These are phyloP conservation scores for Odontamblyopus rebecca DNA, from an alignment of 2,797 vertebrate species.

Conservation along the genomic window DNA sequence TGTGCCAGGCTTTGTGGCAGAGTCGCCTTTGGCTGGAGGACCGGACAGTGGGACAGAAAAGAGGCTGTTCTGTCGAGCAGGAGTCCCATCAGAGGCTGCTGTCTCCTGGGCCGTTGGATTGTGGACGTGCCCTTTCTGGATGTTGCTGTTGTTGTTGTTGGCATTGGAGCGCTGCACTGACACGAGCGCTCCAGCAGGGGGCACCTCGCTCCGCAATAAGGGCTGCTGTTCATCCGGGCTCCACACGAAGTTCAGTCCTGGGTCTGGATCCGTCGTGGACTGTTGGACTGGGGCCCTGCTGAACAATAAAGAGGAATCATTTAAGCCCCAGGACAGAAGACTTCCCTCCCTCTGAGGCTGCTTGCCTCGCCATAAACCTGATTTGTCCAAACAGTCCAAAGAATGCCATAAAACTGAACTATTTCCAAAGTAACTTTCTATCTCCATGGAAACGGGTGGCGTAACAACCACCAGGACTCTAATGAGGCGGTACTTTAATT, in stretches of 20 bases:
- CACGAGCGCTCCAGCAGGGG: slow-evolving; percentile 53
- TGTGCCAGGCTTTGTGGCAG: neutral
- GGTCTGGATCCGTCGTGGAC: neutral
- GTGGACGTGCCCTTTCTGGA: slow-evolving; percentile 23
- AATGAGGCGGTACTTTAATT: no score
- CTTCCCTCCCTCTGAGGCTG: no score
- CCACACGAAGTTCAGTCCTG: slow-evolving; percentile 75
- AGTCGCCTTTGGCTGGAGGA: neutral
- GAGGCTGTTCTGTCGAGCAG: neutral
- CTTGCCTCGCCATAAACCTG: no score
- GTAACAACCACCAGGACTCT: no score
- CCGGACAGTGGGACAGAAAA: neutral
- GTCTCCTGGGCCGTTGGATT: neutral
- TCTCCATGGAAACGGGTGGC: no score
- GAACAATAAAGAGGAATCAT: neutral
- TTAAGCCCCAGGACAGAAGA: no score
- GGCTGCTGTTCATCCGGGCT: slow-evolving; percentile 94
- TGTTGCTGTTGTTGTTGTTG: slow-evolving; percentile 83
- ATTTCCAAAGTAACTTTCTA: no score
- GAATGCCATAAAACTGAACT: no score
- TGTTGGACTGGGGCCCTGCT: neutral
- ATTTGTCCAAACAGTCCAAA: no score
- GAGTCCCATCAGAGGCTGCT: neutral
- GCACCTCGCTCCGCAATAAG: slow-evolving; percentile 69
- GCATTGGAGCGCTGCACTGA: slow-evolving; percentile 50